Conservation (phyloP, 2,888 invertebrate species). For the Rhopalosiphum nymphaeae region DNA sequence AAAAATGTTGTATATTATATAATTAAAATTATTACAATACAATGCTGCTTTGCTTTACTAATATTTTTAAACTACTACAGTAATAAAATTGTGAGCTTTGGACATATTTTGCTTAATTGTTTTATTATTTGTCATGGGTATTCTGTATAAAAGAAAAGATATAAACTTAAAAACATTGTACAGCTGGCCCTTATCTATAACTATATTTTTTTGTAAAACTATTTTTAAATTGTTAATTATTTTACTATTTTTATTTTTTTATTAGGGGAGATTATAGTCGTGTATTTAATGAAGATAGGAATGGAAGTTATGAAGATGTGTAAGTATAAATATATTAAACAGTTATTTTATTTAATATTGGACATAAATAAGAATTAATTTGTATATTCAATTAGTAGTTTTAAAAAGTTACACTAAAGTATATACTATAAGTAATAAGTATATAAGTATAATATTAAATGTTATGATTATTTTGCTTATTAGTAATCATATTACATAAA, state of each 20-base stretch:
- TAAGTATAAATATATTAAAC: conserved; percentile 32
- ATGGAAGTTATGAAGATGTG: conserved; percentile 54
- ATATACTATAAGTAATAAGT: background rate
- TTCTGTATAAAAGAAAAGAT: background rate
- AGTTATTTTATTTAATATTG: conserved; percentile 33
- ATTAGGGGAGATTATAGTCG: conserved; percentile 34
- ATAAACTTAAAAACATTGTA: background rate
- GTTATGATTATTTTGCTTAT: background rate
- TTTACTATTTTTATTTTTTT: background rate
- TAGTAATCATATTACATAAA: background rate
- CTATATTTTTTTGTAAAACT: background rate
- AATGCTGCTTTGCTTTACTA: conserved; percentile 25
- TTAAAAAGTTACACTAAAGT: background rate
- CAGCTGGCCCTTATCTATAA: background rate
- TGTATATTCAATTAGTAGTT: background rate
- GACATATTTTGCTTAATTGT: background rate
- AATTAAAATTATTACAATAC: background rate
- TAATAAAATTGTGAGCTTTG: background rate
- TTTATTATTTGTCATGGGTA: background rate
- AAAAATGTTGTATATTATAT: background rate
- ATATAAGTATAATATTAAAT: background rate
- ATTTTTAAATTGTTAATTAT: background rate
- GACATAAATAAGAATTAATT: background rate
- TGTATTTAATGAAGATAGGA: conserved; percentile 50
- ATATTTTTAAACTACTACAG: background rate